Conservation (phyloP, 2,888 invertebrate species). For the Acleris emargana region DNA sequence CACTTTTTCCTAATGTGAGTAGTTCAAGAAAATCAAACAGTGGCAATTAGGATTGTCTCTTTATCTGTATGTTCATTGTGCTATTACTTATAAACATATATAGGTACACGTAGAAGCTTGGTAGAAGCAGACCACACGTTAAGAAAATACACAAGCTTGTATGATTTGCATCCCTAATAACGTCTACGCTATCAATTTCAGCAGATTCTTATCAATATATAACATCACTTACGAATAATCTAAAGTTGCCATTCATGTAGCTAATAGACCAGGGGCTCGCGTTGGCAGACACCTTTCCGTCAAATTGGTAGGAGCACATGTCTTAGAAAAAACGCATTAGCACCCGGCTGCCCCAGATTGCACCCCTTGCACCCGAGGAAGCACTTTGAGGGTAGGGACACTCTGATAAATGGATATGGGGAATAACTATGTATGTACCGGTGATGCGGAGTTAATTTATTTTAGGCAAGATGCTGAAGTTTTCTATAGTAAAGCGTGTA, state of each 20-base stretch:
- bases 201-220: not conserved
- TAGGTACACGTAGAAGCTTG: too few relatives aligned
- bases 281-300: slow-evolving; percentile 63
- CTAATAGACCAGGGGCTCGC: slow-evolving; percentile 42
- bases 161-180: not conserved
- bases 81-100: too few relatives aligned
- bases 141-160: too few relatives aligned
- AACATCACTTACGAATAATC: not conserved
- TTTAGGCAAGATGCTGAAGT: too few relatives aligned
- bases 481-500: too few relatives aligned
- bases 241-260: slow-evolving; percentile 25
- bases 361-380: slow-evolving; percentile 31
- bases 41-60: too few relatives aligned
- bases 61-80: too few relatives aligned
- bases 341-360: slow-evolving; percentile 72
- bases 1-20: too few relatives aligned
- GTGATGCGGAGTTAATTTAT: too few relatives aligned
- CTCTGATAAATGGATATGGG: slow-evolving; percentile 1
- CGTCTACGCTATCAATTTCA: not conserved
- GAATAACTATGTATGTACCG: not conserved
- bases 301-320: slow-evolving; percentile 81
- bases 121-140: not conserved
- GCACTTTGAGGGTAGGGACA: slow-evolving; percentile 11
- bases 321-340: slow-evolving; percentile 75
- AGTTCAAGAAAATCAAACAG: too few relatives aligned